phyloP scores from a whole-genome alignment of 1,140 invertebrate species.

The Papilio polyxenes region DNA sequence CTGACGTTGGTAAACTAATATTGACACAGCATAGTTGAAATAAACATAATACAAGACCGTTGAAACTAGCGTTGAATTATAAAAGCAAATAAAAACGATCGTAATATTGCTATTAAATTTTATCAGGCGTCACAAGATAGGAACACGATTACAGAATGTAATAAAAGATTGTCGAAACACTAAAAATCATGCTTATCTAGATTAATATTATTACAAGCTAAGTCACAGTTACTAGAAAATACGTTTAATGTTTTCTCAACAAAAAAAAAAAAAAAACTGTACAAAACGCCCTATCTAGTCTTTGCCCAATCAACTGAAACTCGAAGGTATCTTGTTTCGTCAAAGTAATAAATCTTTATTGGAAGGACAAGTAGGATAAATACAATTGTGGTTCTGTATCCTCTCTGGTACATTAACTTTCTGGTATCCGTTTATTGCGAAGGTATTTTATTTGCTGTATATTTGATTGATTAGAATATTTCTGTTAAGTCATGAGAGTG shows the following conservation, averaged over 20 bases:
- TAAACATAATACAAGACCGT: not conserved
- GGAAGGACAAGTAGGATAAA: conserved; percentile 24
- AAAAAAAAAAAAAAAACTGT: too few species aligned
- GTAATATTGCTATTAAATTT: conserved; percentile 10
- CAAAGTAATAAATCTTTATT: conserved; percentile 32
- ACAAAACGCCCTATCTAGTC: conserved; percentile 6
- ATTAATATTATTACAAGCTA: too few species aligned
- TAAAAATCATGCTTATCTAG: too few species aligned
- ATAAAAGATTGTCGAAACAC: too few species aligned
- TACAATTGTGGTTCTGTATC: not conserved
- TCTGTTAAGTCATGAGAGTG: not conserved
- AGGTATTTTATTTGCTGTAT: not conserved
- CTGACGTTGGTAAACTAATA: conserved; percentile 2
- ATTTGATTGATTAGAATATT: not conserved
- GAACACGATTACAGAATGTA: too few species aligned
- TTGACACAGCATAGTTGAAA: not conserved
- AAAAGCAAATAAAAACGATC: not conserved
- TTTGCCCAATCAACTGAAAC: conserved; percentile 16
- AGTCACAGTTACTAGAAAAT: too few species aligned
- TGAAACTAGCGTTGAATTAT: not conserved
- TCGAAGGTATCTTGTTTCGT: not conserved
- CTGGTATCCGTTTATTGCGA: not conserved
- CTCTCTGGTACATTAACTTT: conserved; percentile 6
- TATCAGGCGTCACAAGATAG: not conserved
- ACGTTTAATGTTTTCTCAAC: not conserved